phyloP scores from a whole-genome alignment of 2,888 invertebrate genomes.

The Mimas tiliae region DNA sequence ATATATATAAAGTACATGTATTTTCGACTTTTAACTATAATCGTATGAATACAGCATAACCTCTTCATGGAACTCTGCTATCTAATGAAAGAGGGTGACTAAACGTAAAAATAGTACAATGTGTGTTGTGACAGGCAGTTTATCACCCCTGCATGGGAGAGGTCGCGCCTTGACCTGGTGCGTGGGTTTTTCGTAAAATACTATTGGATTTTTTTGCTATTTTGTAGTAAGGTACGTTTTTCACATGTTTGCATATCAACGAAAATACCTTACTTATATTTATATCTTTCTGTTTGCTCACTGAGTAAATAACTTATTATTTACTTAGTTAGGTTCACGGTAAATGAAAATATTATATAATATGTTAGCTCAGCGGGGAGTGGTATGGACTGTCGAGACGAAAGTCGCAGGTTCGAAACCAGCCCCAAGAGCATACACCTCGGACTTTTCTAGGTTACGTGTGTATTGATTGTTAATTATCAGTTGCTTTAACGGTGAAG shows the following conservation, averaged over 20 bases:
- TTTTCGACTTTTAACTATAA: not conserved
- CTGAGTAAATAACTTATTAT: too few species aligned
- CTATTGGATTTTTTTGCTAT: not conserved
- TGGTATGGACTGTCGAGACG: too few species aligned
- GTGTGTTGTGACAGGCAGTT: conserved; percentile 34
- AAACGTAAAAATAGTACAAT: conserved; percentile 38
- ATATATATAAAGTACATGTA: not conserved
- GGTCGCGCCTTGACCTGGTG: conserved; percentile 55
- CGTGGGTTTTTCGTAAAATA: conserved; percentile 24
- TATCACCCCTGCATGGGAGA: conserved; percentile 41
- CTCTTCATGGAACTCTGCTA: not conserved
- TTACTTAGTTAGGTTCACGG: too few species aligned
- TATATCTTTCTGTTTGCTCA: too few species aligned
- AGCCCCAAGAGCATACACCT: too few species aligned
- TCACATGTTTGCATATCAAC: not conserved
- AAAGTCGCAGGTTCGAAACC: too few species aligned
- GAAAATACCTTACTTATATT: too few species aligned
- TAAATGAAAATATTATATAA: too few species aligned
- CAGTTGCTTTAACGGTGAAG: too few species aligned
- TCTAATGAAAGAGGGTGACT: conserved; percentile 38
- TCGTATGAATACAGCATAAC: not conserved
- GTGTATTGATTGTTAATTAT: too few species aligned
- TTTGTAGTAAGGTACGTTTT: not conserved
- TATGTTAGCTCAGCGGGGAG: too few species aligned
- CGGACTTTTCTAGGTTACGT: too few species aligned